phyloP scores from a whole-genome alignment of 2,888 invertebrate genomes.

The Himalopsyche kuldschensis region DNA sequence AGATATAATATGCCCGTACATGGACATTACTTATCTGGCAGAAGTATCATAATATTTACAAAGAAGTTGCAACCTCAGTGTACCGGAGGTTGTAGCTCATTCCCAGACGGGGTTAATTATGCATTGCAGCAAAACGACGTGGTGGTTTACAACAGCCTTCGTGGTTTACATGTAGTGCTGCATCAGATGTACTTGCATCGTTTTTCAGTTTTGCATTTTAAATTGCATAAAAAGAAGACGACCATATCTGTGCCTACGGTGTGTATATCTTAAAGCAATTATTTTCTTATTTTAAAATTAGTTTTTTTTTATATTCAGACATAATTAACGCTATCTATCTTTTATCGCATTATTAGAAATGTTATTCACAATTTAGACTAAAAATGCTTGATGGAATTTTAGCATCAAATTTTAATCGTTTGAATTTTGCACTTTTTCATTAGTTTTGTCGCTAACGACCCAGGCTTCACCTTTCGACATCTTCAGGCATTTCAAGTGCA shows the following conservation, averaged over 20 bases:
- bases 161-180: neutral
- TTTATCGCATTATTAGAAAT: too few relatives aligned
- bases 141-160: neutral
- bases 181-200: neutral
- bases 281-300: neutral
- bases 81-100: constrained; percentile 1
- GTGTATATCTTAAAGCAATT: neutral
- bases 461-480: too few relatives aligned
- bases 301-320: too few relatives aligned
- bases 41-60: constrained; percentile 2
- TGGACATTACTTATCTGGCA: neutral
- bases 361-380: too few relatives aligned
- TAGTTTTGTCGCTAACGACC: too few relatives aligned
- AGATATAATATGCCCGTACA: neutral
- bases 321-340: too few relatives aligned
- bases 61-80: neutral
- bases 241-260: neutral
- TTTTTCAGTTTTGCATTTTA: neutral
- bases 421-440: too few relatives aligned
- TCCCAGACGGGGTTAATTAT: neutral
- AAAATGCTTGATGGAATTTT: too few relatives aligned
- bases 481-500: too few relatives aligned
- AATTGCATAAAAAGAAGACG: neutral
- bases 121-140: neutral
- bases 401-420: too few relatives aligned